Conservation (phyloP, 2,113 vertebrate species). For the Zootoca vivipara region DNA sequence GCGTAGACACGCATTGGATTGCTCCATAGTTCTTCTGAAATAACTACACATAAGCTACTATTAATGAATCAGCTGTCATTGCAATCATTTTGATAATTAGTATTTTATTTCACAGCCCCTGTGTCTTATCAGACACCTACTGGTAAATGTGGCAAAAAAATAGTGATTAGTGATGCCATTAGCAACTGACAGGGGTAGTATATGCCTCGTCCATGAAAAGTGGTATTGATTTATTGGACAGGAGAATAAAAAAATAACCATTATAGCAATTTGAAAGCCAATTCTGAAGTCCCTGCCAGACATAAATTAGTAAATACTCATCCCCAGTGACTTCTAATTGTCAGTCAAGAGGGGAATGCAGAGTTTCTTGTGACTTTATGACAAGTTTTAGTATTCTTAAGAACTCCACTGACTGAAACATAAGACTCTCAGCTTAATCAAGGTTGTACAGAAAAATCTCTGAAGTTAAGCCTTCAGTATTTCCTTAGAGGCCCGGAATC, state of each 20-base stretch:
- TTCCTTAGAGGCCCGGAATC: background rate
- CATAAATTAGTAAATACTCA: no score
- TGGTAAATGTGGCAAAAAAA: background rate
- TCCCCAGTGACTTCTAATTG: background rate
- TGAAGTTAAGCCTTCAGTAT: background rate
- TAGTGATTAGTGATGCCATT: background rate
- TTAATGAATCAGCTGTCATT: background rate
- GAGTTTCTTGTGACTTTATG: background rate
- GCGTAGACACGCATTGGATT: background rate
- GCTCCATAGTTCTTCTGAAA: background rate
- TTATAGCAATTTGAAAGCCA: background rate
- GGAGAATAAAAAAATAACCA: rapidly evolving
- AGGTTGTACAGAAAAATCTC: background rate
- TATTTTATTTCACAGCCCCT: background rate
- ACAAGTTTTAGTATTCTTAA: background rate
- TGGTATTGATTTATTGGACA: rapidly evolving
- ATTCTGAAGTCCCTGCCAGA: background rate
- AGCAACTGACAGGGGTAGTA: background rate
- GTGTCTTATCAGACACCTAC: background rate
- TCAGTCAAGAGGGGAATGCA: background rate
- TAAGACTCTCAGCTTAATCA: background rate
- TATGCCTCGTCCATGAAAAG: background rate
- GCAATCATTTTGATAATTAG: background rate
- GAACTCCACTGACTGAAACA: background rate
- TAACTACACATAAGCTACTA: no score